These are phyloP conservation scores for Elysia chlorotica DNA, from an alignment of 1,140 invertebrate species.

Conservation along the genomic window DNA sequence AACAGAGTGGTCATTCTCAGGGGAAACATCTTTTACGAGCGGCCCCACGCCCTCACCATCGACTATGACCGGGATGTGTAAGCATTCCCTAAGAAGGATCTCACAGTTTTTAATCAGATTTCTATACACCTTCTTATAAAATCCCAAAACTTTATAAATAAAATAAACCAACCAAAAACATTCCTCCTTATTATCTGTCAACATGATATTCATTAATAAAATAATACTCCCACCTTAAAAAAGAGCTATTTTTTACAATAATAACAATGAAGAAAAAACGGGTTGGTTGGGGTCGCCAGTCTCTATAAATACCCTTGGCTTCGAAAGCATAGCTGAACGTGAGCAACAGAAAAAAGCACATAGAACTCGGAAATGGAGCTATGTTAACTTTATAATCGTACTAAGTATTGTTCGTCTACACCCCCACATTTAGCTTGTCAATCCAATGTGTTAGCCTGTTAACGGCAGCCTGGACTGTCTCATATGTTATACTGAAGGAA, in stretches of 20 bases:
- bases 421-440: not conserved
- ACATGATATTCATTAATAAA: too few species aligned
- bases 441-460: not conserved
- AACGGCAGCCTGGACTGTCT: too few species aligned
- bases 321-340: too few species aligned
- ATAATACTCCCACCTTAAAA: not conserved
- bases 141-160: too few species aligned
- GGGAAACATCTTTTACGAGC: not conserved
- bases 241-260: not conserved
- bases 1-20: not conserved
- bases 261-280: too few species aligned
- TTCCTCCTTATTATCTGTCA: not conserved
- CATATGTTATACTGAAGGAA: too few species aligned
- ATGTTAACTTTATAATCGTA: not conserved
- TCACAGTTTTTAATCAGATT: too few species aligned
- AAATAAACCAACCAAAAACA: too few species aligned
- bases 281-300: too few species aligned
- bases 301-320: too few species aligned
- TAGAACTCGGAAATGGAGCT: not conserved
- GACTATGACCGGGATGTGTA: constrained; percentile 4
- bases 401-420: not conserved
- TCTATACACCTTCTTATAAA: too few species aligned
- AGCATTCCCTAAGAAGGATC: too few species aligned
- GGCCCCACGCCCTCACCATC: constrained; percentile 1
- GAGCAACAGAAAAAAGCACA: not conserved